These are phyloP conservation scores for Oxygymnocypris stewartii DNA, from an alignment of 2,113 vertebrate species.

Conservation along the genomic window DNA sequence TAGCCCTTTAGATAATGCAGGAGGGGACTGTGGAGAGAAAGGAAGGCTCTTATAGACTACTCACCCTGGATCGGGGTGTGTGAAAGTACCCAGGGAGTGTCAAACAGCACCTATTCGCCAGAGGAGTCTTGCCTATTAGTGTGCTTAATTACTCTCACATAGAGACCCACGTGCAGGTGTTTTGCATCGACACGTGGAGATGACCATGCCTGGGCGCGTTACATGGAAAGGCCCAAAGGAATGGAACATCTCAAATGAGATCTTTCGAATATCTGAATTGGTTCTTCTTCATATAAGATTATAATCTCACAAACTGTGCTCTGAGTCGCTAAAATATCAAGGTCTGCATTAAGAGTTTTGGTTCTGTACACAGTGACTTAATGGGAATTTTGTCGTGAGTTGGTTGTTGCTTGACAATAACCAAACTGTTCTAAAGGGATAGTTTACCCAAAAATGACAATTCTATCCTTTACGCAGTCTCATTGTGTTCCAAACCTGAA, in stretches of 20 bases:
- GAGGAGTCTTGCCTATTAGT: conserved; percentile 50
- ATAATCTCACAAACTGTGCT: conserved; percentile 11
- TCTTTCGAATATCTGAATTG: conserved; percentile 7
- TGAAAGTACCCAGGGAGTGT: conserved; percentile 50
- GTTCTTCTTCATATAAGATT: not conserved
- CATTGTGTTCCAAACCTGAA: not conserved
- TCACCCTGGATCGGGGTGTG: conserved; percentile 41
- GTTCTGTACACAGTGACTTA: not conserved
- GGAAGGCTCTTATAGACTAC: conserved; percentile 43
- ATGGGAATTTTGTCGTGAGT: not conserved
- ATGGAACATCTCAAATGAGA: conserved; percentile 10
- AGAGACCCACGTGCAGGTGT: conserved; percentile 33
- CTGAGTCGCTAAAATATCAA: not conserved
- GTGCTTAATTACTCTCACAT: conserved; percentile 50
- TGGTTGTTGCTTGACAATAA: not conserved
- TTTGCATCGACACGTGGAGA: not conserved
- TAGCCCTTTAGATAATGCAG: conserved; percentile 55
- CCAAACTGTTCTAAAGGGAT: not conserved
- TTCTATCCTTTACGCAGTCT: not conserved
- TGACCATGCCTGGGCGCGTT: not conserved
- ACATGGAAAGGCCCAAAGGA: not conserved
- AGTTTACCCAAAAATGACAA: not conserved
- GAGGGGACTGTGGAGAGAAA: conserved; percentile 41
- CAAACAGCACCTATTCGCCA: conserved; percentile 51
- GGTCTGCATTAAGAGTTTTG: not conserved